Base-by-base conservation (phyloP, 1,140 invertebrate species). In the Theocolax elegans region DNA sequence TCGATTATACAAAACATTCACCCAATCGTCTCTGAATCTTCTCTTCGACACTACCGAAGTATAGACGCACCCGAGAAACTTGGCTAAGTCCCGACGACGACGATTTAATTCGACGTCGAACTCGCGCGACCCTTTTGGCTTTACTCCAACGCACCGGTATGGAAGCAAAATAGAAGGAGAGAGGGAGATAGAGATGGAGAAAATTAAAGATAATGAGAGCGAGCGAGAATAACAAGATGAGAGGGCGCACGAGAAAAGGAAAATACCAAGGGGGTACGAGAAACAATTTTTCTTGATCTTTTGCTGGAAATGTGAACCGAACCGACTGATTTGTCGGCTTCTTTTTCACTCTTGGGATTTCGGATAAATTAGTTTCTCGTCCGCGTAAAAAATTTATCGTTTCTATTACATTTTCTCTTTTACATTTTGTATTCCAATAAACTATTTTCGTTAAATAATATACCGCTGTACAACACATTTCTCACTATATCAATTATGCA, bases 201-300 rank as follows among this genome's bases (percentile, higher is more conserved):
- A 51, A 71, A 67, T 67, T 67, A 72, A 62, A 74, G 29, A 49
- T 67, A 58, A 67, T 56, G 63, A 71, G 69, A 75, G 72, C 70
- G 63, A 46, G 70, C 70, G 70, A 67, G 72, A 74, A 73, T 74
- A 71, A 75, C 35, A 73, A 71, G 72, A 75, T 74, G 64, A 73
- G 58, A 70, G 68, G 60, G 27, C 17, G 3, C 0, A 3, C 1
- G 13, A 40, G 19, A 27, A 42, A 25, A 65, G 35, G 12, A 54
- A 35, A 19, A 27, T 59, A n/a, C n/a, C 15, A 29, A 40, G n/a
- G 23, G 31, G 4, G 1, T 25, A 25, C 42, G 10, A 44, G 42
- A 29, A 15, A 46, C 29, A 10, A 31, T 29, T 56, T 56, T 67
- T 54, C 49, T 54, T 31, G 48, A n/a, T 25, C 15, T 25, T 51